Evolutionary conservation across 1,140 invertebrate species (phyloP), one percentile per base, ranked within the genome.

Genomic region (Goniozus legneri): DNA sequence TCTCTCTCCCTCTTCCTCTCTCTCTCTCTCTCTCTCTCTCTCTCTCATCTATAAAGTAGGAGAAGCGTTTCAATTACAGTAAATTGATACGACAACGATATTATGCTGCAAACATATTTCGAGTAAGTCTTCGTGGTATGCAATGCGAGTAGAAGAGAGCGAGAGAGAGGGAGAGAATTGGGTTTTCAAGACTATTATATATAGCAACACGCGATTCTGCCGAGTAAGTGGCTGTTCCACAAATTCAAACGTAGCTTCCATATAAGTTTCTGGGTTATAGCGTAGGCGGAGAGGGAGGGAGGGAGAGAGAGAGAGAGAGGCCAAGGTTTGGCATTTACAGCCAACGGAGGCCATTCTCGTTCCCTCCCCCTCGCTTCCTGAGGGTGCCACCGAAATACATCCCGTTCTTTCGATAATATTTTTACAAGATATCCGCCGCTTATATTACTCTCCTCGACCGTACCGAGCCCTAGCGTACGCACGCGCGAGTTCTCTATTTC

Each of bases 371-470:
- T n/a, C n/a, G n/a, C n/a, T n/a, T n/a, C n/a, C n/a, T n/a, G n/a
- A n/a, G n/a, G n/a, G n/a, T n/a, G n/a, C n/a, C n/a, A n/a, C n/a
- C n/a, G n/a, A n/a, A n/a, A n/a, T n/a, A 53, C 47, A 54, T 44
- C 40, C n/a, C 44, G 47, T 47, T 31, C 40, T 22, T 56, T 55
- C 24, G 43, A 56, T 51, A 55, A 47, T 55, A 55, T 56, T 56
- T 55, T 55, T 45, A 41, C 41, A 55, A 42, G 8, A 12, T 21
- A 31, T 15, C 16, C 31, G 31, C 7, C n/a, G 31, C 31, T 7
- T 6, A n/a, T 8, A 33, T 33, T 13, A 33, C 15, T 33, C 31
- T 13, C 31, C n/a, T 3, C 31, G 4, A 13, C 31, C 31, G 15
- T 13, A n/a, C n/a, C 31, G 31, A 13, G 31, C 31, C 31, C 15